phyloP scores from a whole-genome alignment of 1,140 invertebrate species.

The Drosophila auraria region DNA sequence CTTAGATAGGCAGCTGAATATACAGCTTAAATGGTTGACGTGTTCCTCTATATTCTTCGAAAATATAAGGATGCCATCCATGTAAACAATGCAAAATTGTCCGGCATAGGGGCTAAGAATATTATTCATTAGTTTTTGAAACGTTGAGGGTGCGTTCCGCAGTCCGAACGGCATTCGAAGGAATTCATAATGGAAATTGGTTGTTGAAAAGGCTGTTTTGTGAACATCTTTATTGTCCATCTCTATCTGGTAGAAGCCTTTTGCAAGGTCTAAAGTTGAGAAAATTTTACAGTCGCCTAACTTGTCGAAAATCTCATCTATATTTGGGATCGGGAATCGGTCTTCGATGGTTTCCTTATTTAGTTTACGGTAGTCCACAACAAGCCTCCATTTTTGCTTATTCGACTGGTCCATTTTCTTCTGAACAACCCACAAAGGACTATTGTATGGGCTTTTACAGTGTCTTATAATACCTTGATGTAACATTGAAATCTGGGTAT shows the following conservation, averaged over 20 bases:
- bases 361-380: conserved; percentile 16
- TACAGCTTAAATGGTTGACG: conserved; percentile 25
- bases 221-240: not conserved
- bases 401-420: conserved; percentile 27
- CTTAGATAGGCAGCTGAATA: conserved; percentile 20
- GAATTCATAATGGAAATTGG: conserved; percentile 35
- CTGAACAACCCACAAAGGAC: conserved; percentile 52
- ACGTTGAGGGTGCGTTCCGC: conserved; percentile 17
- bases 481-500: conserved; percentile 34
- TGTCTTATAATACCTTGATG: conserved; percentile 35
- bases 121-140: conserved; percentile 44
- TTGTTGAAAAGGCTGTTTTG: conserved; percentile 42
- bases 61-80: conserved; percentile 52
- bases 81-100: conserved; percentile 33
- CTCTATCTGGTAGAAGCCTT: not conserved
- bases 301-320: conserved; percentile 16
- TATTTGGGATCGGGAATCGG: conserved; percentile 8
- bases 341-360: conserved; percentile 7
- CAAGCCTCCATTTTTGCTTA: conserved; percentile 9
- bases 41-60: conserved; percentile 59
- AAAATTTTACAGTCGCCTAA: conserved; percentile 2
- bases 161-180: conserved; percentile 9
- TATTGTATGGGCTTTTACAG: conserved; percentile 18
- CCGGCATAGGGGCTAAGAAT: conserved; percentile 37
- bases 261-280: conserved; percentile 3